Evolutionary conservation across 2,113 vertebrate genomes (phyloP).

Genomic region (Cyanocitta stelleri): DNA sequence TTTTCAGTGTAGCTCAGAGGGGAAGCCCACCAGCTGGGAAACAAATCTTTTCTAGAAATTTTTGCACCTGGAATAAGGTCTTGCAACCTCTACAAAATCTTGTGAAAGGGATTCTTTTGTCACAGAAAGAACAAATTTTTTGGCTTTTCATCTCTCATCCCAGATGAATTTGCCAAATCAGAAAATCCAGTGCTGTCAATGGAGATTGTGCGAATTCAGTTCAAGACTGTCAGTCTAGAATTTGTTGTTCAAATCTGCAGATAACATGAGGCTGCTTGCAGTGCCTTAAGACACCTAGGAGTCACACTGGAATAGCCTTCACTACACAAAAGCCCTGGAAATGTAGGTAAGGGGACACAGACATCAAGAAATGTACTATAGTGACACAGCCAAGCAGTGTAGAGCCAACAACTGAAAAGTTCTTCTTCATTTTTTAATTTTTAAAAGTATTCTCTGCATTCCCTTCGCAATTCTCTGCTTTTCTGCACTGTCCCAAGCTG

Average conservation of each 20-base stretch:
- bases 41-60: neutral
- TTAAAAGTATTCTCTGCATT: neutral
- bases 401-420: neutral
- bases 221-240: neutral
- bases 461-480: neutral
- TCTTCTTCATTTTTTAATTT: neutral
- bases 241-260: neutral
- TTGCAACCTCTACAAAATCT: neutral
- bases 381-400: neutral
- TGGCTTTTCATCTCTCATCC: neutral
- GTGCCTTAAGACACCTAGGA: neutral
- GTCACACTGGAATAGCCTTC: neutral
- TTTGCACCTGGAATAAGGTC: neutral
- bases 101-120: neutral
- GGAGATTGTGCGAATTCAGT: neutral
- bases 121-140: neutral
- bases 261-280: neutral
- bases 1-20: neutral
- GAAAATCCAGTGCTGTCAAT: neutral
- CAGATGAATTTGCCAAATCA: neutral
- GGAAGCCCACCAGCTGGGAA: neutral
- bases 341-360: neutral
- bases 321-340: neutral
- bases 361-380: neutral
- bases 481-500: neutral